Evolutionary conservation across 1,140 invertebrate genomes (phyloP).

Genomic region (Orussus abietinus): DNA sequence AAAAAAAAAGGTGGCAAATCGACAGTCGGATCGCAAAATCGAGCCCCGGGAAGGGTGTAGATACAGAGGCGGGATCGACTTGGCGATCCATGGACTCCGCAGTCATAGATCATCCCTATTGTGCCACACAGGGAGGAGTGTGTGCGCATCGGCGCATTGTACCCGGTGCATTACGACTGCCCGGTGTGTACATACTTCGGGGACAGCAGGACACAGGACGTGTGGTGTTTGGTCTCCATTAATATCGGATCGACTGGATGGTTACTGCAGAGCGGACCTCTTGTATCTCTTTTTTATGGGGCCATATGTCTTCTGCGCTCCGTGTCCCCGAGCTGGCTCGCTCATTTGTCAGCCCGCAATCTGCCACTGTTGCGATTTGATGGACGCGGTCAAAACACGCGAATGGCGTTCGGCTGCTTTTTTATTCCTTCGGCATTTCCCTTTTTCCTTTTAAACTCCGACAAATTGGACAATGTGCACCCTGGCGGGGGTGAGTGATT

Average conservation of each 20-base stretch:
- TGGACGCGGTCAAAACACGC: slow-evolving; percentile 36
- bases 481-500: no score
- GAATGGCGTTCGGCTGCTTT: no score
- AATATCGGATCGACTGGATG: slow-evolving; percentile 45
- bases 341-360: slow-evolving; percentile 46
- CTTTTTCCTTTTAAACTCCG: no score
- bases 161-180: slow-evolving; percentile 29
- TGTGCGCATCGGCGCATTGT: slow-evolving; percentile 42
- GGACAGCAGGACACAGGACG: slow-evolving; percentile 33
- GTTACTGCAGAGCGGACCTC: slow-evolving; percentile 22
- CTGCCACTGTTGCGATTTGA: slow-evolving; percentile 39
- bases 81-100: slow-evolving; percentile 15
- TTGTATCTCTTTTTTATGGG: slow-evolving; percentile 42
- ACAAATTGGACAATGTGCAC: no score
- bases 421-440: neutral
- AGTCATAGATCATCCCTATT: slow-evolving; percentile 40
- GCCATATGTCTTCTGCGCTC: slow-evolving; percentile 42
- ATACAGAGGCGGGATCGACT: slow-evolving; percentile 3
- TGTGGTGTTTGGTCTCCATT: slow-evolving; percentile 49
- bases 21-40: no score
- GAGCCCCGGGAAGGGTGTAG: no score
- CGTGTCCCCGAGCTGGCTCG: slow-evolving; percentile 23
- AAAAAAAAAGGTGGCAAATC: no score
- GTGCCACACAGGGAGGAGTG: slow-evolving; percentile 32
- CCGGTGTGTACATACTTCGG: slow-evolving; percentile 37